phyloP scores from a whole-genome alignment of 2,113 vertebrate species.

The Aspidoscelis tigris region DNA sequence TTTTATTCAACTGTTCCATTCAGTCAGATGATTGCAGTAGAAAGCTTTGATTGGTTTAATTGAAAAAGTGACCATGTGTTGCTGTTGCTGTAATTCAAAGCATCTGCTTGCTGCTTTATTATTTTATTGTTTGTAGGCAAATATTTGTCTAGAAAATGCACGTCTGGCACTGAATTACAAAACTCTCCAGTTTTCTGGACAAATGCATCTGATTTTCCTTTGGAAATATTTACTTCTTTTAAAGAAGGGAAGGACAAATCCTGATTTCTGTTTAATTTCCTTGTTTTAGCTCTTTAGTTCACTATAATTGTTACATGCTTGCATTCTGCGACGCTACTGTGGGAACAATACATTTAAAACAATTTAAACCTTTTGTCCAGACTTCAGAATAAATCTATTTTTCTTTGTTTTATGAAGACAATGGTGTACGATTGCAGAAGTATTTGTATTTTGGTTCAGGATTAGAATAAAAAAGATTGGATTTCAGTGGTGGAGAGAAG shows the following conservation, averaged over 20 bases:
- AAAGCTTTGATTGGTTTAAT: neutral
- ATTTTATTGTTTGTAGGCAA: neutral
- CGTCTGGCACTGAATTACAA: neutral
- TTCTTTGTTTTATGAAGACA: neutral
- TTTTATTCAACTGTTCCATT: neutral
- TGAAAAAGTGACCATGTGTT: neutral
- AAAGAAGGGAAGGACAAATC: neutral
- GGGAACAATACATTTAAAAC: neutral
- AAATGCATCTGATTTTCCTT: slow-evolving; percentile 24
- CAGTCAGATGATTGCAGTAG: neutral
- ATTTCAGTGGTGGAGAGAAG: too few species aligned
- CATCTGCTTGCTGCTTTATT: neutral
- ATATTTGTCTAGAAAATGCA: slow-evolving; percentile 10
- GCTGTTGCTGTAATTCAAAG: neutral
- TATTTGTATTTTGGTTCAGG: neutral
- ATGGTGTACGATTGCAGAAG: neutral
- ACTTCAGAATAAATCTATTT: slow-evolving; percentile 3
- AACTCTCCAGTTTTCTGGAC: neutral
- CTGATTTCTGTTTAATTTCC: neutral
- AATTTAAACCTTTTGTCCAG: neutral
- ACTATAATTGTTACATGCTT: neutral
- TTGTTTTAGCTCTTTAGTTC: neutral
- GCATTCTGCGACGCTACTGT: neutral
- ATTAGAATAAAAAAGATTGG: neutral
- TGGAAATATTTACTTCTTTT: slow-evolving; percentile 17